phyloP scores from a whole-genome alignment of 2,888 invertebrate genomes.

The Drosophila sordidula region DNA sequence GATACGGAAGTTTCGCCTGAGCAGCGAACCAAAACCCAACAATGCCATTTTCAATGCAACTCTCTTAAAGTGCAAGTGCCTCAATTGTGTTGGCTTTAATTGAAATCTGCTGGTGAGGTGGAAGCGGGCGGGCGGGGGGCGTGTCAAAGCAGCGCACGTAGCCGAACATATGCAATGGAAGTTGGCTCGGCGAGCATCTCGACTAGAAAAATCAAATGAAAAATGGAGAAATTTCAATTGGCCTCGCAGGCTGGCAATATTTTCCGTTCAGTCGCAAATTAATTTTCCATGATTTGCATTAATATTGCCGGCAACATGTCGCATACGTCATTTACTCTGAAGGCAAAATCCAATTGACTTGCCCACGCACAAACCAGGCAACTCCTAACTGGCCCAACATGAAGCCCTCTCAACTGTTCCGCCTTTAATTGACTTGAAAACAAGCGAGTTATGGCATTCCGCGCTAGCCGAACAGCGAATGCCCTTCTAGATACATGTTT shows the following conservation, averaged over 20 bases:
- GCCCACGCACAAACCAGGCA: constrained; percentile 43
- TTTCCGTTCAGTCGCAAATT: constrained; percentile 34
- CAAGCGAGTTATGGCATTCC: not conserved
- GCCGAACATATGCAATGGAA: constrained; percentile 56
- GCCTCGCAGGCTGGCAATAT: constrained; percentile 37
- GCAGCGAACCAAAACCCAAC: constrained; percentile 43
- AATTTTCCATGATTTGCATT: constrained; percentile 61
- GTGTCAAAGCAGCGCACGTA: constrained; percentile 48
- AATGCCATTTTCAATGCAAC: constrained; percentile 58
- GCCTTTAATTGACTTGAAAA: constrained; percentile 19
- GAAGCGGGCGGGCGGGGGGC: not conserved
- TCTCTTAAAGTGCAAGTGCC: constrained; percentile 69
- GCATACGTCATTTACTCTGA: constrained; percentile 36
- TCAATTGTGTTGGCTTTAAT: constrained; percentile 56
- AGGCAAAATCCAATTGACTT: constrained; percentile 33
- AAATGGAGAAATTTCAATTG: constrained; percentile 58
- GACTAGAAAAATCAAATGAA: constrained; percentile 6
- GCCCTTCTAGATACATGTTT: not conserved
- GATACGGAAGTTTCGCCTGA: constrained; percentile 58
- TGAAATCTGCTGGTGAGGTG: not conserved
- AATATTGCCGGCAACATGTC: constrained; percentile 48
- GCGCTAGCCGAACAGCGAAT: not conserved
- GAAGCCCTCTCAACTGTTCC: not conserved
- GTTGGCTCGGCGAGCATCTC: constrained; percentile 4
- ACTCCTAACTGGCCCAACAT: constrained; percentile 19